Evolutionary conservation across 2,888 invertebrate species (phyloP).

Genomic region (Tipula confusa): DNA sequence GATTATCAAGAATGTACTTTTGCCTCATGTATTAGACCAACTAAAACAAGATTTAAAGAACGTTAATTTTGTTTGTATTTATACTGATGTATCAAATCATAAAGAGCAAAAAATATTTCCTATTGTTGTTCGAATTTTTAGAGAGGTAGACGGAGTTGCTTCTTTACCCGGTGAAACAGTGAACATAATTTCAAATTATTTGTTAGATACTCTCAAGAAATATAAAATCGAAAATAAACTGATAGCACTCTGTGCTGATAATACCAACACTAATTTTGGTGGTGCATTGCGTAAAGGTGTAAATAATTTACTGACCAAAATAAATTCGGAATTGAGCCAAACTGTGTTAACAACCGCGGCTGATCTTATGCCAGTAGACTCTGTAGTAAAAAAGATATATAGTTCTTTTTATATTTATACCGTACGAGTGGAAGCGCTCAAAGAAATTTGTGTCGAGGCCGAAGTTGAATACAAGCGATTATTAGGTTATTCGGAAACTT

Average conservation of each 20-base stretch:
- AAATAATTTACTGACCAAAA: too few species aligned
- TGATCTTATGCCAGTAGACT: neutral
- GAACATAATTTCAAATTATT: constrained; percentile 8
- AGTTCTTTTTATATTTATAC: neutral
- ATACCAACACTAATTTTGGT: too few species aligned
- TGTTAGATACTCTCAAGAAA: constrained; percentile 26
- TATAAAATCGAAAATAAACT: too few species aligned
- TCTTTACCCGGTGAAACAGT: constrained; percentile 33
- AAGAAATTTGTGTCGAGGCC: too few species aligned
- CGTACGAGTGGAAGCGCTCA: too few species aligned
- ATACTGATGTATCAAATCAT: constrained; percentile 32
- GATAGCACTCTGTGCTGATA: too few species aligned
- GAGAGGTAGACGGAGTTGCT: constrained; percentile 30
- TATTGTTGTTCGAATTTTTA: constrained; percentile 30
- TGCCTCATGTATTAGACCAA: neutral
- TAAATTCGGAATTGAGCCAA: too few species aligned
- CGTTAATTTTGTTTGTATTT: neutral
- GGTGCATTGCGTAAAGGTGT: too few species aligned
- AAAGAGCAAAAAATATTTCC: constrained; percentile 32
- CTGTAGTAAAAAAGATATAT: neutral
- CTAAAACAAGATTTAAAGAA: neutral
- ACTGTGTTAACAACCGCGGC: too few species aligned
- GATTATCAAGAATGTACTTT: constrained; percentile 29
- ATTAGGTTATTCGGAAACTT: too few species aligned
- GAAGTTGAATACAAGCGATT: too few species aligned